Base-by-base conservation (phyloP, 2,888 invertebrate genomes). In the Melinopterus prodromus region DNA sequence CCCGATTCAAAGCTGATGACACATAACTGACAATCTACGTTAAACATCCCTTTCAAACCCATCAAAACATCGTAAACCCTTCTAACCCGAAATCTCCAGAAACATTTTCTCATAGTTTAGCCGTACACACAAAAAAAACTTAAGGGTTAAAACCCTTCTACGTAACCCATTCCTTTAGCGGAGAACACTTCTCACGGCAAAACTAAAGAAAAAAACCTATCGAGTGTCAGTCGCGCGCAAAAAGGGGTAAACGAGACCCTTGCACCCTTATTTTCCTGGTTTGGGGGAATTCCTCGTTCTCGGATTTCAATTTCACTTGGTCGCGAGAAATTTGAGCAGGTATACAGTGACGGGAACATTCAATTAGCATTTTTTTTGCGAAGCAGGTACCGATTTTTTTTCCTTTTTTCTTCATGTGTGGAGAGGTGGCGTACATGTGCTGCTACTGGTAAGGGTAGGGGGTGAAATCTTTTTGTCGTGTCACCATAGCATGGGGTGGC, bases 221-320 rank as follows among this genome's bases (percentile, higher is more conserved):
- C 53, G 53, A 53, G 12, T 53, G 14, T 53, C 69, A 53, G 15
- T 76, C 6, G 36, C n/a, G 76, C 7, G 7, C 53, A 76, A 76
- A 76, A 76, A 76, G 38, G 76, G 76, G 76, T 76, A 53, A 76
- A 76, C 14, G 5, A 76, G 14, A 7, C 53, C 53, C 76, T 69
- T 16, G 5, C 69, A 16, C 53, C 53, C 76, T 69, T 16, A 7
- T 69, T 38, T 53, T 15, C 15, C 69, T n/a, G 9, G 26, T 38
- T 7, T 14, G 16, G 69, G 38, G 76, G 53, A 69, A 76, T 76
- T 76, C 76, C 76, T 53, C 53, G 38, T 69, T 76, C 53, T 76
- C 16, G 15, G 76, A 15, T 76, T 76, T 76, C 76, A 16, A 9
- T 38, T 76, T 16, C 76, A 76, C 76, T 7, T 16, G 53, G 69